Base-by-base conservation (phyloP, 2,113 vertebrate species). In the Stictonetta naevosa region DNA sequence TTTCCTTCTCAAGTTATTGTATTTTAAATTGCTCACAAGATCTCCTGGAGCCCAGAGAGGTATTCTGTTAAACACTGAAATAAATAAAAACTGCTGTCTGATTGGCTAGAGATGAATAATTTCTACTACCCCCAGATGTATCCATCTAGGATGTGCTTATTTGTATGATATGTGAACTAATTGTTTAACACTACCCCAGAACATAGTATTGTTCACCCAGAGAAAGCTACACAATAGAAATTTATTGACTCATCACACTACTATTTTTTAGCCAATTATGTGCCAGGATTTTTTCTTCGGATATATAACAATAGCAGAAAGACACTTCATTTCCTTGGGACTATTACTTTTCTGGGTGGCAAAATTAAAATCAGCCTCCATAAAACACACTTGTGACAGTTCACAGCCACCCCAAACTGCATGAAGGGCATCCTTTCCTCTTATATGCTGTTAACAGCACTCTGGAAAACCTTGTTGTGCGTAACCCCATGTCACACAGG, bases 241-340 rank as follows among this genome's bases (percentile, higher is more conserved):
- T 96, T 95, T 97, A 97, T 97, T 96, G 95, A 92, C 93, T 97
- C 95, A 97, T 90, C 95, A 93, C 73, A 92, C 89, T 95, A 97
- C 86, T 97, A 95, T 96, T 96, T 97, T 85, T 97, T 87, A 95
- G 95, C 69, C 93, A 97, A 89, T 94, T 96, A 96, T 53, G 71
- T 91, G 90, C 95, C 90, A 96, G 95, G 72, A 90, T 95, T 96
- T 94, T 96, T 96, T 88, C 63, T 88, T 94, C 34, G 60, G 68
- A 91, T 94, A 80, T 59, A 86, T 63, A 97, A 97, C 97, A 97
- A 95, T 96, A 95, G 95, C 83, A 97, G 77, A 93, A 84, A 88
- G 73, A 90, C 1, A 11, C 83, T 93, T 92, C 90, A 69, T 95
- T 95, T 96, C 86, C 83, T 83, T 94, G 91, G 95, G 93, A 96